Evolutionary conservation across 2,797 vertebrate species (phyloP), one percentile per base, ranked within the genome.

Genomic region (Cirrhinus mrigala): DNA sequence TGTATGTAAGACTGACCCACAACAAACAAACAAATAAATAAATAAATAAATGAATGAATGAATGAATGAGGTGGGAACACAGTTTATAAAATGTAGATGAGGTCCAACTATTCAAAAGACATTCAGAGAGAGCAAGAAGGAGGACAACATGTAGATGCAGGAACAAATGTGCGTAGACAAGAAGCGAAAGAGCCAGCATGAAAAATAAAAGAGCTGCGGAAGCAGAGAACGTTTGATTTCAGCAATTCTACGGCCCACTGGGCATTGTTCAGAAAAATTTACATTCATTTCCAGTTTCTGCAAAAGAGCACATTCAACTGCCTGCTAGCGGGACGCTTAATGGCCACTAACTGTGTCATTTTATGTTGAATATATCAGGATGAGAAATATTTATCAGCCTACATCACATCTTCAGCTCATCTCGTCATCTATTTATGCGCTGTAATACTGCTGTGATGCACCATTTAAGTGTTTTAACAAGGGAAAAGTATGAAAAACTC

Each of bases 191-290:
- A 73, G 37, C n/a, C 46, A 29, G n/a, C 15, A 27, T 40, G 3
- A 82, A 73, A 73, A 50, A 82, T 60, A 71, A 66, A 85, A 77
- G 24, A 73, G 46, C 20, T 20, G 15, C 14, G 15, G 24, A 48
- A 27, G 22, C 2, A 37, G 70, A 70, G 9, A n/a, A 24, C 16
- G 50, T 37, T 75, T 80, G 58, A 83, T 74, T 74, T 80, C 48
- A 87, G 69, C 81, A 80, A 60, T 87, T 75, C 37, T 15, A 66
- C 60, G 33, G 68, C 52, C 33, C 69, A 40, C 27, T 77, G 44
- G 46, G 29, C 74, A 79, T 74, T 86, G 64, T 79, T 86, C 81
- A 83, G 71, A 20, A 64, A 29, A 79, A 79, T 79, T 77, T 54
- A 73, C 56, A 12, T 48, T 73, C 16, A 64, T 40, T 83, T 46